A percentile compares a stretch with the other conserved stretches of the same genome.
Evolutionary conservation across 1,140 invertebrate species (phyloP).

Genomic region (Arion vulgaris): DNA sequence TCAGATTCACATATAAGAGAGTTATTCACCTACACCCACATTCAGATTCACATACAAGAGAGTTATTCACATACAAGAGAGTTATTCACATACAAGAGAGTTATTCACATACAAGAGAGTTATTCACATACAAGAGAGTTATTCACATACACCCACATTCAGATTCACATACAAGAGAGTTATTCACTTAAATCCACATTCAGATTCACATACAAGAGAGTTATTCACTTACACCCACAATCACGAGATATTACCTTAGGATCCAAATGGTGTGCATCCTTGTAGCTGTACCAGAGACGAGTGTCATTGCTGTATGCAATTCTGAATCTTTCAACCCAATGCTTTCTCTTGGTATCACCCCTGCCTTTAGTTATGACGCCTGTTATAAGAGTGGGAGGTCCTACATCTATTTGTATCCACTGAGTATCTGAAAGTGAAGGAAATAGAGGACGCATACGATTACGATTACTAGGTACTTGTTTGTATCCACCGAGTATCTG

Average conservation of each 20-base stretch:
- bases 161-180: no score
- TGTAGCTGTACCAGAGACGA: conserved; percentile 76
- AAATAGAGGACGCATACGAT: no score
- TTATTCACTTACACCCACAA: background rate
- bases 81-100: no score
- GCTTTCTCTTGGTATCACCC: conserved; percentile 74
- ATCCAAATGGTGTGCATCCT: conserved; percentile 76
- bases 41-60: no score
- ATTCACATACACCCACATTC: no score
- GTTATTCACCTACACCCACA: no score
- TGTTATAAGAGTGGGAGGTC: conserved; percentile 76
- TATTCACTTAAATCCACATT: no score
- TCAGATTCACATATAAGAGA: no score
- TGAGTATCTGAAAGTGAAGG: conserved; percentile 71
- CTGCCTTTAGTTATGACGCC: conserved; percentile 76
- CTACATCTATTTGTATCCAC: conserved; percentile 78
- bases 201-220: background rate
- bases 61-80: no score
- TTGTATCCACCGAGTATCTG: conserved; percentile 77
- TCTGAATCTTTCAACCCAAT: conserved; percentile 77
- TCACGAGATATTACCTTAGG: conserved; percentile 75
- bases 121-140: no score
- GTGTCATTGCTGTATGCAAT: conserved; percentile 77
- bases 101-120: no score
- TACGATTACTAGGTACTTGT: no score